Evolutionary conservation across 2,113 vertebrate species (phyloP), one percentile per base, ranked within the genome.

Genomic region (Phaetusa simplex): DNA sequence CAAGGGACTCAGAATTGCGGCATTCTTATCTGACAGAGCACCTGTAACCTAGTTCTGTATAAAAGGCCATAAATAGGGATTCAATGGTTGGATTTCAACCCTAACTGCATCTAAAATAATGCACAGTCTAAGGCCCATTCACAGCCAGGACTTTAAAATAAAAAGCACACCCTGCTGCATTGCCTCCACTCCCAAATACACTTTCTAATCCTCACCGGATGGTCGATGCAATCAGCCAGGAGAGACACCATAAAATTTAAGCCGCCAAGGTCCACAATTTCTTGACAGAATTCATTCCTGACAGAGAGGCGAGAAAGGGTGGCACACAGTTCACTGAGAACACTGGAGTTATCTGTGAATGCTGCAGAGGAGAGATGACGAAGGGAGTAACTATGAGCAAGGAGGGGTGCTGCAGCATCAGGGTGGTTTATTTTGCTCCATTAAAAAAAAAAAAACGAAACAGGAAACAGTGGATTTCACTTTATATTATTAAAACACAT

Each of bases 201-300:
- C 19, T 27, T 3, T 15, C 6, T 34, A 7, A 3, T 5, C 11
- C 96, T 94, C 90, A 97, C 96, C n/a, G 95, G 98, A 81, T 98
- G 98, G 80, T 99, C 98, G 13, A 97, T 98, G 97, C 98, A 98
- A 95, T 99, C 98, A 9, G 99, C 98, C 58, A 99, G 98, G 47
- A 99, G 97, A 0, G 98, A 92, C 94, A 99, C 98, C 94, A 99
- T 99, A 17, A 99, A 95, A 50, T 97, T 97, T 16, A 99, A 95
- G 49, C 99, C 99, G 3, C 99, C 99, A 0, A 99, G 98, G 90
- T 99, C 99, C 65, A 99, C 99, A 8, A 99, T 99, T 36, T 99
- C 99, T 96, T 99, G 99, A 95, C 99, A 99, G 98, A 99, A 99
- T 94, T 99, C 99, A 0, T 99, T 99, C 66, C 99, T 99, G 56